Conservation (phyloP, 35 echinoderm and acorn worm genomes). For the Ptychodera flava region DNA sequence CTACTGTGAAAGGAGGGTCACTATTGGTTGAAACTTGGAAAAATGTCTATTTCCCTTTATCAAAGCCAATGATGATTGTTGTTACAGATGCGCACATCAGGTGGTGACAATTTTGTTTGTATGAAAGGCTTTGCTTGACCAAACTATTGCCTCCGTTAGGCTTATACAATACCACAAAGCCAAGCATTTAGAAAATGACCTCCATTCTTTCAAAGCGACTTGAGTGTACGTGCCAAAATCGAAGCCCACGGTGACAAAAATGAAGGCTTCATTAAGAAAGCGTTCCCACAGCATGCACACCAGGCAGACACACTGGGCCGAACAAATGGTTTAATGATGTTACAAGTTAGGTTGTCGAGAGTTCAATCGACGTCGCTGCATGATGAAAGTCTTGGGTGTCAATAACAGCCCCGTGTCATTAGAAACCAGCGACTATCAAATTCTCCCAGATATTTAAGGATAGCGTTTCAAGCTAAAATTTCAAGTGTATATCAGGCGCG, state of each 20-base stretch:
- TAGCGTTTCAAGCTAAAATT: neutral
- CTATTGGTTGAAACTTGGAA: neutral
- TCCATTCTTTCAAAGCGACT: neutral
- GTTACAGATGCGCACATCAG: neutral
- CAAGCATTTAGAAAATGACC: neutral
- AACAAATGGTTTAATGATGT: neutral
- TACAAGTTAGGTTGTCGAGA: neutral
- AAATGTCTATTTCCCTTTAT: neutral
- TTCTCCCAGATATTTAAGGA: neutral
- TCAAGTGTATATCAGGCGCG: neutral
- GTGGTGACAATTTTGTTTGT: neutral
- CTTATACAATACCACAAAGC: neutral
- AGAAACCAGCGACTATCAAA: neutral
- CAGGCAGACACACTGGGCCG: neutral
- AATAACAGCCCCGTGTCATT: neutral
- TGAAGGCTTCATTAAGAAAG: neutral
- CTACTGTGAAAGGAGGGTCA: neutral
- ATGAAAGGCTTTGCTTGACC: neutral
- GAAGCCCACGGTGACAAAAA: neutral
- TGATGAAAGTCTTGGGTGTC: neutral
- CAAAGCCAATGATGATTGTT: neutral
- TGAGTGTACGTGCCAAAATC: neutral
- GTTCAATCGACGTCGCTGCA: neutral
- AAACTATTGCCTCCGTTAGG: neutral
- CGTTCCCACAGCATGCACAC: neutral